Conservation (phyloP, 2,797 vertebrate species). For the Pangasius larnaudii region DNA sequence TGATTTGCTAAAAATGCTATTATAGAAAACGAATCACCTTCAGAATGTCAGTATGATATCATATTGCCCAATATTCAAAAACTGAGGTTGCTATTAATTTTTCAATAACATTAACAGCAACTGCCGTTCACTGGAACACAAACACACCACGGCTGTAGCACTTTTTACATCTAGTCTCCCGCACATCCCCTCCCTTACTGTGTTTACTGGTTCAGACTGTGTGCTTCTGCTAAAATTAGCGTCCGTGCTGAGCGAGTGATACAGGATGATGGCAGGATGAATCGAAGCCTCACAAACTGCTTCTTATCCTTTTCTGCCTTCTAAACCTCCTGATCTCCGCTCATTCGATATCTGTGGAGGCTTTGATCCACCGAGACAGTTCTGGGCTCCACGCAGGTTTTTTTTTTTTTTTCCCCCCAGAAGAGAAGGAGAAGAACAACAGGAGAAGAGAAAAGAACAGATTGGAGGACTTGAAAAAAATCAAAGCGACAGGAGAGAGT, state of each 20-base stretch:
- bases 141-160: neutral
- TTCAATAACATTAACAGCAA: neutral
- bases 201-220: neutral
- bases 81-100: neutral
- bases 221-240: constrained; percentile 37
- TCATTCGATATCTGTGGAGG: neutral
- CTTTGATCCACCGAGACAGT: neutral
- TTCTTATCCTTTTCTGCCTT: neutral
- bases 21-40: neutral
- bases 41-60: too few species aligned
- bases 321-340: neutral
- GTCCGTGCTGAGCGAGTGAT: constrained; percentile 5
- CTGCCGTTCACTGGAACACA: neutral
- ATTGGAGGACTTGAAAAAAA: neutral
- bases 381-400: neutral
- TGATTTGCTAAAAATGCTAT: neutral
- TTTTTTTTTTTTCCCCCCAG: neutral
- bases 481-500: neutral
- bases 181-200: neutral
- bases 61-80: neutral
- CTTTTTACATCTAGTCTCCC: neutral
- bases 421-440: too few species aligned
- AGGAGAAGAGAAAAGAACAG: neutral
- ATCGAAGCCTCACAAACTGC: neutral
- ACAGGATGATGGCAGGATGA: neutral